These are phyloP conservation scores for Poecile atricapillus DNA, from an alignment of 2,113 vertebrate species.

Conservation along the genomic window DNA sequence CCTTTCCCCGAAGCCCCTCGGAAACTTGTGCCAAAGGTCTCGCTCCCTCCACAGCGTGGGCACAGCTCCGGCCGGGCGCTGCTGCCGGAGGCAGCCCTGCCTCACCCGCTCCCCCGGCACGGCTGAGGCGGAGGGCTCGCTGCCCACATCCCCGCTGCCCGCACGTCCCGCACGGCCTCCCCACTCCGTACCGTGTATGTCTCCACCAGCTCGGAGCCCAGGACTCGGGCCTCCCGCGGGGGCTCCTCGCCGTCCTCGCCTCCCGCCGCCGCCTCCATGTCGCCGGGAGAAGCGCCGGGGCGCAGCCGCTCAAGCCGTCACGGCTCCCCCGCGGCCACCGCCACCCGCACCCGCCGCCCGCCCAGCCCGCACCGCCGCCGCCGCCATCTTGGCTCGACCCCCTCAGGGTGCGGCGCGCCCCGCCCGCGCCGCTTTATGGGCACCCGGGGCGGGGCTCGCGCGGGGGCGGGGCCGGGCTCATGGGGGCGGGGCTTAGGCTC, in stretches of 20 bases:
- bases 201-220: conserved; percentile 91
- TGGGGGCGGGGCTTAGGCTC: fast-evolving
- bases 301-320: not conserved
- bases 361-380: not conserved
- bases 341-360: not conserved
- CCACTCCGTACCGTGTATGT: conserved; percentile 82
- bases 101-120: not conserved
- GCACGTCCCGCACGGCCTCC: not conserved
- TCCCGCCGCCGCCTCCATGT: conserved; percentile 77
- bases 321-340: not conserved
- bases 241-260: conserved; percentile 77
- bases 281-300: not conserved
- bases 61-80: not conserved
- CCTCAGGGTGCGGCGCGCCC: not conserved
- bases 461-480: not conserved
- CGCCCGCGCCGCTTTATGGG: too few relatives aligned
- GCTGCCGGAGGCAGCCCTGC: not conserved
- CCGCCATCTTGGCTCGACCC: not conserved
- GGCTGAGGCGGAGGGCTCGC: not conserved
- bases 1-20: not conserved
- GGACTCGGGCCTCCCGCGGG: conserved; percentile 78
- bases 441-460: too few relatives aligned
- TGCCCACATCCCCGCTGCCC: not conserved
- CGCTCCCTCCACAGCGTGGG: not conserved
- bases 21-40: not conserved